Conservation (phyloP, 2,113 vertebrate species). For the Paracanthobrama guichenoti region DNA sequence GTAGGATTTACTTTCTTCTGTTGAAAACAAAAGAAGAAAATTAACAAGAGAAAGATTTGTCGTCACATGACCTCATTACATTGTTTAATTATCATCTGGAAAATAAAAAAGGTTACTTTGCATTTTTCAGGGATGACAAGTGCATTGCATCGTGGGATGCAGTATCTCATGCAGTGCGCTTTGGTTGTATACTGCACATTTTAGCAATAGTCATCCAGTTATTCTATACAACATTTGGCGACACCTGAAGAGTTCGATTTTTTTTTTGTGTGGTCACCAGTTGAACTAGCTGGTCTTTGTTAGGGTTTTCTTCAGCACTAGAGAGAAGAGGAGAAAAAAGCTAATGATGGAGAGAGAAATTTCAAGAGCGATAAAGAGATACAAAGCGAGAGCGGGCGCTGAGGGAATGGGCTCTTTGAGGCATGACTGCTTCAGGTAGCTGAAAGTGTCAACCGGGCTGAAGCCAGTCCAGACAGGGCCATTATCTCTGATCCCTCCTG, state of each 20-base stretch:
- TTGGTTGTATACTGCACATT: no score
- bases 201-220: no score
- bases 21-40: no score
- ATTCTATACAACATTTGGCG: not conserved
- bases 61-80: not conserved
- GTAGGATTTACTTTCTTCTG: no score
- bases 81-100: not conserved
- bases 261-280: not conserved
- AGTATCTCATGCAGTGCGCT: not conserved
- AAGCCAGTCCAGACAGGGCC: slow-evolving; percentile 61
- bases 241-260: not conserved
- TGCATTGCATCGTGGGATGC: not conserved
- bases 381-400: not conserved
- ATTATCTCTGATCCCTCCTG: slow-evolving; percentile 62
- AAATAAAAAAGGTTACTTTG: not conserved
- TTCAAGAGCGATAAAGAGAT: slow-evolving; percentile 9
- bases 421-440: slow-evolving; percentile 52
- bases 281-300: not conserved
- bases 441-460: slow-evolving; percentile 44
- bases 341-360: slow-evolving; percentile 4
- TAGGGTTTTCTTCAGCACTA: not conserved
- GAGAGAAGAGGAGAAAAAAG: not conserved
- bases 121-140: not conserved
- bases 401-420: slow-evolving; percentile 32
- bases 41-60: not conserved